phyloP scores from a whole-genome alignment of 2,797 vertebrate genomes.

The Peromyscus attwateri region DNA sequence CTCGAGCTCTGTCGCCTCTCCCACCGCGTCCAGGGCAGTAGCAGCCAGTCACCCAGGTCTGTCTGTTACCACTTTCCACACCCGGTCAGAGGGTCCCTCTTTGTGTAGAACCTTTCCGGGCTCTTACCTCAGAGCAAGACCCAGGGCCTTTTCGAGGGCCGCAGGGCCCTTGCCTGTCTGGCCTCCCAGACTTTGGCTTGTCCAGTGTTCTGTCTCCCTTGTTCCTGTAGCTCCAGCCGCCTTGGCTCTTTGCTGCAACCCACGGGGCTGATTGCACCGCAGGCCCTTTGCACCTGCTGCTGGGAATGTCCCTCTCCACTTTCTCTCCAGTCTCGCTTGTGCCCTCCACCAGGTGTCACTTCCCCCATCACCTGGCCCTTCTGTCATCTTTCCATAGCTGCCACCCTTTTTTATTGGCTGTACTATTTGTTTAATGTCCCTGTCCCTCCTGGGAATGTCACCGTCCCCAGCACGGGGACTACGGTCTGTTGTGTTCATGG shows the following conservation, averaged over 20 bases:
- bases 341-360: background rate
- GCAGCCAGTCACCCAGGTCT: too few species aligned
- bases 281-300: constrained; percentile 52
- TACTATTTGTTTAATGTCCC: background rate
- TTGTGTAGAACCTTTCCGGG: background rate
- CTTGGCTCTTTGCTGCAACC: background rate
- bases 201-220: background rate
- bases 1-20: background rate
- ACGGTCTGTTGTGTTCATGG: background rate
- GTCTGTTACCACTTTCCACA: too few species aligned
- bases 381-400: background rate
- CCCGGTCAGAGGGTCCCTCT: background rate
- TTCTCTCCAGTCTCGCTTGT: background rate
- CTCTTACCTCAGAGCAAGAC: background rate
- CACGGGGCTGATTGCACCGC: background rate
- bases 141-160: background rate
- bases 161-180: background rate
- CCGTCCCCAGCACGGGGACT: background rate
- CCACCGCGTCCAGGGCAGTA: background rate
- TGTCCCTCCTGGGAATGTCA: background rate
- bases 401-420: background rate
- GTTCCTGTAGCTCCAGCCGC: background rate
- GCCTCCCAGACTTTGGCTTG: background rate
- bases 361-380: background rate
- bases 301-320: background rate